These are phyloP conservation scores for Cryptus viduatorius DNA, from an alignment of 2,888 invertebrate species.

Conservation along the genomic window DNA sequence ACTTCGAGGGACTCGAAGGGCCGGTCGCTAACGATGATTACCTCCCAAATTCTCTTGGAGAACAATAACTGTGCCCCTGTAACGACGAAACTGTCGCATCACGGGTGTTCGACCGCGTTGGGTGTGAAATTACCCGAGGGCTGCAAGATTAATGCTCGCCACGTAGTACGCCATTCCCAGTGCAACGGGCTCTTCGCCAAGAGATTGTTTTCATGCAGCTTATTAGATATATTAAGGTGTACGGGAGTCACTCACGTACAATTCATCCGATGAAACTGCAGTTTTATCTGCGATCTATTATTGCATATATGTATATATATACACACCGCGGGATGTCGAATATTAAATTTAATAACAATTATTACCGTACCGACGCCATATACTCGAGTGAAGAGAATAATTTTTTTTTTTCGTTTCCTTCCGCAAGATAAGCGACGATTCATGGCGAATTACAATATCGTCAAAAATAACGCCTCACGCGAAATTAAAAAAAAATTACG, in stretches of 20 bases:
- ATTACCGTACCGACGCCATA: not conserved
- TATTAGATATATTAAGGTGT: slow-evolving; percentile 36
- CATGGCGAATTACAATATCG: too few species aligned
- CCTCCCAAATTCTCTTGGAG: slow-evolving; percentile 55
- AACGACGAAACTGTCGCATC: slow-evolving; percentile 55
- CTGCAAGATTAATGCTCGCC: slow-evolving; percentile 49
- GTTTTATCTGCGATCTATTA: slow-evolving; percentile 14
- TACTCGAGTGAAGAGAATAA: too few species aligned
- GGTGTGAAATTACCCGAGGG: slow-evolving; percentile 59
- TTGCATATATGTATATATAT: not conserved
- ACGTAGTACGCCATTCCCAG: not conserved
- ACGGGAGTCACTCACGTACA: slow-evolving; percentile 27
- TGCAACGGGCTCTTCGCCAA: not conserved
- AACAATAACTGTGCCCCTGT: slow-evolving; percentile 57
- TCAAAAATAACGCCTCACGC: too few species aligned
- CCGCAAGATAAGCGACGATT: not conserved
- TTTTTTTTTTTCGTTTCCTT: not conserved
- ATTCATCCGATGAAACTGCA: slow-evolving; percentile 48
- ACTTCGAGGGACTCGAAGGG: slow-evolving; percentile 28
- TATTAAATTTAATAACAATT: slow-evolving; percentile 52
- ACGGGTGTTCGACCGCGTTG: slow-evolving; percentile 41
- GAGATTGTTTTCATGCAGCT: slow-evolving; percentile 11
- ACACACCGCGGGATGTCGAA: slow-evolving; percentile 29
- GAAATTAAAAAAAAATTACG: too few species aligned
- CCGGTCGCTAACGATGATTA: slow-evolving; percentile 43